A percentile compares a stretch with the other conserved stretches of the same genome.
phyloP scores from a whole-genome alignment of 2,888 invertebrate species.

The Chrysina gloriosa region DNA sequence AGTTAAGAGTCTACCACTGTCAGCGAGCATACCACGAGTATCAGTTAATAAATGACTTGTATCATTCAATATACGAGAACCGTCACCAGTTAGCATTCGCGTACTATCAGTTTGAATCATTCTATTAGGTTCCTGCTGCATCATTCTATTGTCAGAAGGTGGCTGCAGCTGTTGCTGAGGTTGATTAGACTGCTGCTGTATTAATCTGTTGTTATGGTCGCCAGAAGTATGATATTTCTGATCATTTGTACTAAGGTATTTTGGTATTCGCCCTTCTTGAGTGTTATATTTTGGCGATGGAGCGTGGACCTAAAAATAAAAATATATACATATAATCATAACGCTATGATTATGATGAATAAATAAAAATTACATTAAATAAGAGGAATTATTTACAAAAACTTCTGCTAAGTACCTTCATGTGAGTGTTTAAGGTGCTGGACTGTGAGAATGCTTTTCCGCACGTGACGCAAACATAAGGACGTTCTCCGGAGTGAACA shows the following conservation, averaged over 20 bases:
- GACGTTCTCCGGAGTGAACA: slow-evolving; percentile 65
- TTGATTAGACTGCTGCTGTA: slow-evolving; percentile 52
- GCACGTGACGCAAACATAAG: slow-evolving; percentile 65
- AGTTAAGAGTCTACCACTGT: slow-evolving; percentile 49
- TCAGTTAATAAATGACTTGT: slow-evolving; percentile 57
- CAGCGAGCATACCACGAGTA: slow-evolving; percentile 48
- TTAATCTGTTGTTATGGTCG: slow-evolving; percentile 54
- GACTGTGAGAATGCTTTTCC: slow-evolving; percentile 65
- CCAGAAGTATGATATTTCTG: slow-evolving; percentile 52
- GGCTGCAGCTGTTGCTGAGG: slow-evolving; percentile 39
- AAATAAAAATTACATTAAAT: too few relatives aligned
- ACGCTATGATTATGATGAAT: neutral
- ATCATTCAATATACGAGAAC: slow-evolving; percentile 48
- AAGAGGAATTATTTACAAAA: too few relatives aligned
- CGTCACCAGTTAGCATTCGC: slow-evolving; percentile 52
- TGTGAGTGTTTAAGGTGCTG: slow-evolving; percentile 64
- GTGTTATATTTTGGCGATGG: slow-evolving; percentile 59
- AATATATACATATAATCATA: slow-evolving; percentile 6
- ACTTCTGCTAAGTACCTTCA: slow-evolving; percentile 58
- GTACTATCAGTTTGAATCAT: slow-evolving; percentile 56
- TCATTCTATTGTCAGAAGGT: slow-evolving; percentile 55
- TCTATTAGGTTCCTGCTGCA: slow-evolving; percentile 57
- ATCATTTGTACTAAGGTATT: slow-evolving; percentile 51
- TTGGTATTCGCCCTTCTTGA: slow-evolving; percentile 55
- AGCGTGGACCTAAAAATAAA: slow-evolving; percentile 56